phyloP scores from a whole-genome alignment of 1,140 invertebrate genomes.

The Drosophila dunni region DNA sequence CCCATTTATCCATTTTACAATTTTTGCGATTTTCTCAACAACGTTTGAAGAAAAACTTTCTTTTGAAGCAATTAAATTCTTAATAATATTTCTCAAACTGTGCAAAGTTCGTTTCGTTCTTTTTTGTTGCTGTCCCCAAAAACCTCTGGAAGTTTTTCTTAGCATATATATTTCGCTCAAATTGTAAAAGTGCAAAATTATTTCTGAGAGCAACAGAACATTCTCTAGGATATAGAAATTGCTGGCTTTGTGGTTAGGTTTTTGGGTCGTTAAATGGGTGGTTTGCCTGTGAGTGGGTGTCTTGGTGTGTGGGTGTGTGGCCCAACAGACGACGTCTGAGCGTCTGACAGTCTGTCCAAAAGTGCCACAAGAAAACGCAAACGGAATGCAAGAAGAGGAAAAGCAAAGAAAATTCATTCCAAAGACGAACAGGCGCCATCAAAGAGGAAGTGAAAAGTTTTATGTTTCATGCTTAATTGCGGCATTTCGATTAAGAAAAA shows the following conservation, averaged over 20 bases:
- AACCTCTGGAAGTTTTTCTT: conserved; percentile 43
- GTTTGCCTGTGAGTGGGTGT: background rate
- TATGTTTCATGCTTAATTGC: conserved; percentile 74
- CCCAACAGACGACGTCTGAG: conserved; percentile 27
- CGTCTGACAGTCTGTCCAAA: conserved; percentile 48
- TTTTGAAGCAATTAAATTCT: conserved; percentile 65
- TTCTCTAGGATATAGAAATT: background rate
- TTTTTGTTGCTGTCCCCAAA: conserved; percentile 19
- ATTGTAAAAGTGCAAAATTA: conserved; percentile 50
- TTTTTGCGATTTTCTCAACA: conserved; percentile 36
- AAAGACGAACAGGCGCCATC: conserved; percentile 20
- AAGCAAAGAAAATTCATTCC: background rate
- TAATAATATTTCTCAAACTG: conserved; percentile 57
- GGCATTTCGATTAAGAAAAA: conserved; percentile 81
- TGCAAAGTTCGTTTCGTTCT: conserved; percentile 53
- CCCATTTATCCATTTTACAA: conserved; percentile 26
- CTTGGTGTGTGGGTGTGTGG: background rate
- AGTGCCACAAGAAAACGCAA: conserved; percentile 29
- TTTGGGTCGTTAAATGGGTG: background rate
- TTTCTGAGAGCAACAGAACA: conserved; percentile 38
- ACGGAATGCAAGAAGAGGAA: conserved; percentile 9
- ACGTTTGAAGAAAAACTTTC: conserved; percentile 22
- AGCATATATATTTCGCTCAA: conserved; percentile 42
- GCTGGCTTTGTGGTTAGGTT: conserved; percentile 4
- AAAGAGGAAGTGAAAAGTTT: conserved; percentile 53